Percentiles rank a stretch among this genome's conserved stretches.
phyloP scores from a whole-genome alignment of 2,113 vertebrate genomes.

The Parus major region DNA sequence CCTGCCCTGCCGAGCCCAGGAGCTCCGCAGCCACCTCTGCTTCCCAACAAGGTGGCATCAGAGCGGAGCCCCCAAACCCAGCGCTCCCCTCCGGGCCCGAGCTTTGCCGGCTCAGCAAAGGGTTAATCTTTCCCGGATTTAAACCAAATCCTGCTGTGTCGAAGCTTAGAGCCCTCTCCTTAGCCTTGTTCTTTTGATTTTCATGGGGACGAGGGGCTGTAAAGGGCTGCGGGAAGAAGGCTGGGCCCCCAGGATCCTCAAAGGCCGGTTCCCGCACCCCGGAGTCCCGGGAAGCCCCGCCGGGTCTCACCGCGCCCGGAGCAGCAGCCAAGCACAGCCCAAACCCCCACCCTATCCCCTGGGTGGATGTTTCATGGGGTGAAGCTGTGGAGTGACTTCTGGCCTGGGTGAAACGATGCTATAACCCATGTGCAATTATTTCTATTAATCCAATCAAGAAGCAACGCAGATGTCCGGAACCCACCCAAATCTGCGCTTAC shows the following conservation, averaged over 20 bases:
- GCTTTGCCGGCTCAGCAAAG: constrained; percentile 24
- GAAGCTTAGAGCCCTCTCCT: constrained; percentile 62
- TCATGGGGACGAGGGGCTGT: constrained; percentile 30
- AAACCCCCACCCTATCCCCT: accelerated
- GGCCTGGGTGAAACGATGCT: background rate
- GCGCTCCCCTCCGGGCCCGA: background rate
- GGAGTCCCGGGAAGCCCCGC: background rate
- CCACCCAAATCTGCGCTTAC: background rate
- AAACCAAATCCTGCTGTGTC: constrained; percentile 65
- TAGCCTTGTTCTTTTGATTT: constrained; percentile 61
- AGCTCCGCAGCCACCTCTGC: background rate
- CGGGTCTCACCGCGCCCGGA: background rate
- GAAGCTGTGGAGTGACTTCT: background rate
- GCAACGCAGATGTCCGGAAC: background rate
- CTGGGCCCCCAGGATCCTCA: background rate
- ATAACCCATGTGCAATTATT: background rate
- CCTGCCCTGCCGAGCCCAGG: background rate
- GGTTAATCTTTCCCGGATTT: constrained; percentile 61
- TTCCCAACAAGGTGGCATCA: background rate
- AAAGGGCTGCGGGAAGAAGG: background rate
- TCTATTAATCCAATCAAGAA: background rate
- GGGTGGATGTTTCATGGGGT: background rate
- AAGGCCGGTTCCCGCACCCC: background rate
- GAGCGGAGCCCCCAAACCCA: background rate
- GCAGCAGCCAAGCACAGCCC: background rate